Conservation (phyloP, 2,113 vertebrate genomes). For the Anthoscopus minutus region DNA sequence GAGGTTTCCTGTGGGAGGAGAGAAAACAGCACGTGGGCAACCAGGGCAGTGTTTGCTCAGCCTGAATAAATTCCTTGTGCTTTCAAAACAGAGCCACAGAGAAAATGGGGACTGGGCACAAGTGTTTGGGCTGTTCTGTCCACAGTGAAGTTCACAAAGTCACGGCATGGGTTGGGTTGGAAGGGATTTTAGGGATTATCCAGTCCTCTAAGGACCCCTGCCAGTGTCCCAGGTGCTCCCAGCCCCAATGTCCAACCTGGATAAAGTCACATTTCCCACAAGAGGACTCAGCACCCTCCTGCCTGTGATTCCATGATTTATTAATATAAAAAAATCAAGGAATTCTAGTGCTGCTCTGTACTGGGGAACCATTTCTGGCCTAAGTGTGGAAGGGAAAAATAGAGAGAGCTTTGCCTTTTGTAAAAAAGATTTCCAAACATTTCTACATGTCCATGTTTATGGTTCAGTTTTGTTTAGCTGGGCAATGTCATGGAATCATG, state of each 20-base stretch:
- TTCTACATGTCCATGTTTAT: too few species aligned
- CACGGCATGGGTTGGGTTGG: neutral
- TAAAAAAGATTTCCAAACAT: too few species aligned
- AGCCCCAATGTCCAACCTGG: neutral
- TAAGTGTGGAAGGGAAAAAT: too few species aligned
- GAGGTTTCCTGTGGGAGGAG: neutral
- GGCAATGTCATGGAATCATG: too few species aligned
- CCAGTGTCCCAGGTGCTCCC: neutral
- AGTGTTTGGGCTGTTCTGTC: neutral
- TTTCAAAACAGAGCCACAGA: neutral
- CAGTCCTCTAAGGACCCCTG: neutral
- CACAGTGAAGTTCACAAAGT: neutral
- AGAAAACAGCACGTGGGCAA: neutral
- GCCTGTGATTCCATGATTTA: too few species aligned
- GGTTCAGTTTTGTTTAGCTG: too few species aligned
- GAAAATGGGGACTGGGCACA: neutral
- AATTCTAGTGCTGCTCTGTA: too few species aligned
- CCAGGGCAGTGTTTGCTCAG: neutral
- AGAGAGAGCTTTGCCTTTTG: too few species aligned
- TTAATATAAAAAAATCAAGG: too few species aligned
- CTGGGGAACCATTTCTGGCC: too few species aligned
- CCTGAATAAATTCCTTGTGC: neutral
- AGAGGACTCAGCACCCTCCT: too few species aligned
- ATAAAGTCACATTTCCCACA: too few species aligned
- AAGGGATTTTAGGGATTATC: neutral